Conservation (phyloP, 2,797 vertebrate species). For the Leuciscus waleckii region DNA sequence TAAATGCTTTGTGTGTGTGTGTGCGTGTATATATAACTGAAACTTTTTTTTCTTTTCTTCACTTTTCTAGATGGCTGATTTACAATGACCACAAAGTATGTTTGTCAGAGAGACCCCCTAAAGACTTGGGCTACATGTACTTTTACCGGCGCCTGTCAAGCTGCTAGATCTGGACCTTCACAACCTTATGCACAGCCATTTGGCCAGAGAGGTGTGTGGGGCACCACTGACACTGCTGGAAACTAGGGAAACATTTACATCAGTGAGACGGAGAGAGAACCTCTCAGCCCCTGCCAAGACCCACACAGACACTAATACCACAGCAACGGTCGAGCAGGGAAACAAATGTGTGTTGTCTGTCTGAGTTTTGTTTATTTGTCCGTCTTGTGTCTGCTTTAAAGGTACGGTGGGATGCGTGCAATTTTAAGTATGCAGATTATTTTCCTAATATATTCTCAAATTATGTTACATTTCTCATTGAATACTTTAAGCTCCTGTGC, state of each 20-base stretch:
- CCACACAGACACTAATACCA: constrained; percentile 56
- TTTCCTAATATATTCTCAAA: constrained; percentile 64
- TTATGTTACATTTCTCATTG: constrained; percentile 62
- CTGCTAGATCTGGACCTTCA: constrained; percentile 80
- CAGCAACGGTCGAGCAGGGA: constrained; percentile 64
- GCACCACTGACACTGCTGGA: constrained; percentile 63
- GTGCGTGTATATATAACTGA: neutral
- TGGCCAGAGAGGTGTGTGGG: constrained; percentile 73
- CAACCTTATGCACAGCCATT: constrained; percentile 77
- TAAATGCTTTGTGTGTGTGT: neutral
- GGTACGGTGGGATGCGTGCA: constrained; percentile 74
- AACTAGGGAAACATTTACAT: constrained; percentile 72
- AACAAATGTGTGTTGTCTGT: constrained; percentile 67
- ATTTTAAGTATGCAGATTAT: constrained; percentile 68
- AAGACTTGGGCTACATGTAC: constrained; percentile 98
- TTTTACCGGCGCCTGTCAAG: constrained; percentile 94
- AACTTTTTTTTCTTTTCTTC: neutral
- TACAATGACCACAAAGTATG: constrained; percentile 98
- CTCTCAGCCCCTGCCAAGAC: constrained; percentile 65
- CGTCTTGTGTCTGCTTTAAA: constrained; percentile 63
- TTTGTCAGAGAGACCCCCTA: constrained; percentile 96
- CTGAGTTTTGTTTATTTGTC: constrained; percentile 63
- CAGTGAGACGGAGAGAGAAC: constrained; percentile 55
- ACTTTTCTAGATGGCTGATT: constrained; percentile 90
- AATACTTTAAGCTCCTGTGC: constrained; percentile 72